Base-by-base conservation (phyloP, 2,797 vertebrate species). In the Sciurus carolinensis region DNA sequence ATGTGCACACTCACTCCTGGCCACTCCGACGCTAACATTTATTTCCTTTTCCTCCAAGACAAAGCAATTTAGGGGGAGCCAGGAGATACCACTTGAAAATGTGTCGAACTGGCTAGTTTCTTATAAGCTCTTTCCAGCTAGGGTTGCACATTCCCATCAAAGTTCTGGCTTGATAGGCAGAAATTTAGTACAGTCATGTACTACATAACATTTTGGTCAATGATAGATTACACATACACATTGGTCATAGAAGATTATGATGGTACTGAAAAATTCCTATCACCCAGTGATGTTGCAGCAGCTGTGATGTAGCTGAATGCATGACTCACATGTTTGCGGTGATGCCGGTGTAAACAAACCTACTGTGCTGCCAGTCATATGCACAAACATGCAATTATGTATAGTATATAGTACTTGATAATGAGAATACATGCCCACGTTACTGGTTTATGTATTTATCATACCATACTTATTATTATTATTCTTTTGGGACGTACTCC, bases 81-180 rank as follows among this genome's bases (percentile, higher is more conserved):
- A 83, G 81, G 14, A 5, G 5, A 9, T 9, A n/a, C 42, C 52
- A 50, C 42, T 22, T 47, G 7, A 33, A 71, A 44, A 54, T 18
- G 11, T n/a, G 30, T 1, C 13, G 33, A 0, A 1, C 59, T 3
- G 3, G 30, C 22, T 66, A 15, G 26, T 10, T 10, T 62, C 57
- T 59, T 44, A 5, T 7, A n/a, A 18, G 85, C 17, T 2, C 62
- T 39, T 71, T 87, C 81, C 26, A 22, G 17, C 26, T 26, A 66
- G 36, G 59, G 24, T 0, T 7, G 5, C 8, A 11, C 14, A n/a
- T 33, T 47, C 64, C 36, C 69, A 26, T 64, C 44, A 36, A 24
- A 14, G 8, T 73, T 93, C 84, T 90, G 62, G 71, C 92, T 95
- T 62, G 77, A 33, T 24, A 91, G 73, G 33, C 87, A 96, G 92